phyloP scores from a whole-genome alignment of 2,113 vertebrate genomes.

The Cyprinodon brontotheroides region DNA sequence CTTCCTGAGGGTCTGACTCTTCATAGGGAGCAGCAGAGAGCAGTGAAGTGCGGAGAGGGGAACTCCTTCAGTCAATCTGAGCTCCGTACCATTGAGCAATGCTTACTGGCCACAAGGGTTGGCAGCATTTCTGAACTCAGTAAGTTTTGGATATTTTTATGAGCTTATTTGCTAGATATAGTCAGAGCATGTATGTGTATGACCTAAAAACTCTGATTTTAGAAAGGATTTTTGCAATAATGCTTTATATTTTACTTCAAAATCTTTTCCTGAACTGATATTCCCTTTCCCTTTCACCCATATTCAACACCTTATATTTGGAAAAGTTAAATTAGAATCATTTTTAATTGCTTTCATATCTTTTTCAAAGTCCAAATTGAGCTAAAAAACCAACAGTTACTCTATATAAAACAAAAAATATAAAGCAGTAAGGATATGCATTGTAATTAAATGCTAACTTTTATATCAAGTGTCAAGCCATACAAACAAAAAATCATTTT shows the following conservation, averaged over 20 bases:
- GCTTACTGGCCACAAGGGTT: constrained; percentile 91
- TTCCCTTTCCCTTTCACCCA: no score
- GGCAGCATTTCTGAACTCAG: constrained; percentile 97
- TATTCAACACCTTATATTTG: no score
- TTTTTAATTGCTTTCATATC: no score
- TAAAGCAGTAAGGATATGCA: no score
- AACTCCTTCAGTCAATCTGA: constrained; percentile 93
- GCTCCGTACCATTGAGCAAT: constrained; percentile 93
- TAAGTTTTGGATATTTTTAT: constrained; percentile 75
- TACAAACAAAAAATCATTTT: no score
- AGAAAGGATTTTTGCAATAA: background rate
- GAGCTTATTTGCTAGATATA: background rate
- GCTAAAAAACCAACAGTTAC: no score
- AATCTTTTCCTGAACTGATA: no score
- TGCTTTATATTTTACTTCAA: background rate
- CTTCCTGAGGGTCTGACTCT: constrained; percentile 92
- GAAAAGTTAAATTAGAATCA: no score
- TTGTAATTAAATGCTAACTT: no score
- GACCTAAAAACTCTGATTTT: background rate
- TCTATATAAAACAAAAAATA: no score
- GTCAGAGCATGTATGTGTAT: background rate
- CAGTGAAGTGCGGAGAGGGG: constrained; percentile 86
- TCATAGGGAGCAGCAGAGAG: constrained; percentile 89
- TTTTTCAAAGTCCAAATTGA: no score
- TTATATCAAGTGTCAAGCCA: no score